Evolutionary conservation across 2,797 vertebrate species (phyloP).

Genomic region (Lateolabrax maculatus): DNA sequence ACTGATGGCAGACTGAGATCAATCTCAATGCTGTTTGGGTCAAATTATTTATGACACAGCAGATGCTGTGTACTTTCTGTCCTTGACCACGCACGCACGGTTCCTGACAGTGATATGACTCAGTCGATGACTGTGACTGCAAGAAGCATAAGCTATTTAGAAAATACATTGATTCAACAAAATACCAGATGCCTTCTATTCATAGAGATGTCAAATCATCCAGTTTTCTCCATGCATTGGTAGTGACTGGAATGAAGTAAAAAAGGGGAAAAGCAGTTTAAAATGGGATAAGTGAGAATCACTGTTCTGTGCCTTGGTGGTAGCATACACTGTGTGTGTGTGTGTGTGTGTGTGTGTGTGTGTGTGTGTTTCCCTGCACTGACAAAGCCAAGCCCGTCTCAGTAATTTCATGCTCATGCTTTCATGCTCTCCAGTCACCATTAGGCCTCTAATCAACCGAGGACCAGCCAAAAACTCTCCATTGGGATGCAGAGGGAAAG

Average conservation of each 20-base stretch:
- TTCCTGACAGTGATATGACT: background rate
- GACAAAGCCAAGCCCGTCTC: constrained; percentile 47
- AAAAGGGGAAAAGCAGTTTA: constrained; percentile 2
- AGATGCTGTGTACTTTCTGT: constrained; percentile 15
- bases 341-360: constrained; percentile 22
- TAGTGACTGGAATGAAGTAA: constrained; percentile 9
- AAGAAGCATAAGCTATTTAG: constrained; percentile 1
- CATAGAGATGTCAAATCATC: background rate
- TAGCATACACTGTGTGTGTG: constrained; percentile 6
- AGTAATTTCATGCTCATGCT: constrained; percentile 63
- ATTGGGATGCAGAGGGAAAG: constrained; percentile 53
- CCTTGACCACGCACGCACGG: constrained; percentile 5
- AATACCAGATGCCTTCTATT: background rate
- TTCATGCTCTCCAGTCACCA: constrained; percentile 56
- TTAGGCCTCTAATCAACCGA: constrained; percentile 60
- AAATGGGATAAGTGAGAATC: constrained; percentile 21
- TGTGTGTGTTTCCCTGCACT: constrained; percentile 15
- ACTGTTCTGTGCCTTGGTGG: constrained; percentile 11
- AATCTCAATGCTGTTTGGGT: constrained; percentile 17
- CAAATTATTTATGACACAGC: constrained; percentile 34
- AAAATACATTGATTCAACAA: constrained; percentile 3
- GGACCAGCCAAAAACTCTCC: constrained; percentile 50
- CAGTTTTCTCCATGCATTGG: background rate
- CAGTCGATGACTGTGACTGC: background rate
- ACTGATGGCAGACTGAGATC: background rate